phyloP scores from a whole-genome alignment of 2,888 invertebrate genomes.

The Hartigia nigra region DNA sequence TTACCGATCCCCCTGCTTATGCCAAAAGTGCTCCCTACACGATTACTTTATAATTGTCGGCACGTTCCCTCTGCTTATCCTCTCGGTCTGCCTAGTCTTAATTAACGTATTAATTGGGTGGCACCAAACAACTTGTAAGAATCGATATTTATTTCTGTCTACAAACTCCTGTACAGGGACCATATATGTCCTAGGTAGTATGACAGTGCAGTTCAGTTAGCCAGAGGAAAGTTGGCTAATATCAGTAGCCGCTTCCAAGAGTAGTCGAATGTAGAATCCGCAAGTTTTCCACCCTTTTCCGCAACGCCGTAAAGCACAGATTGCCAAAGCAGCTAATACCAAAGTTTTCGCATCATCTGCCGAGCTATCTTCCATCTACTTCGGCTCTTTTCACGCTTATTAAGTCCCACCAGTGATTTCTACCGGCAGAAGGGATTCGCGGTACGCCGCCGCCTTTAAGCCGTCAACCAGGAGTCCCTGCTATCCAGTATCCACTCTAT shows the following conservation, averaged over 20 bases:
- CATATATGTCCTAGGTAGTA: not conserved
- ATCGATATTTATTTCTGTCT: not conserved
- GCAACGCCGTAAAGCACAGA: conserved; percentile 52
- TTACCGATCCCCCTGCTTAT: not conserved
- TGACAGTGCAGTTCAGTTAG: not conserved
- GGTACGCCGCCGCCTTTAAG: conserved; percentile 43
- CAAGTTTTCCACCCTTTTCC: conserved; percentile 6
- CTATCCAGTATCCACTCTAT: not conserved
- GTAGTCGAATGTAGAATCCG: not conserved
- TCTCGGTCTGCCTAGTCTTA: not conserved
- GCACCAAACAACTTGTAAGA: not conserved
- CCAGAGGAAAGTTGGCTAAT: conserved; percentile 1
- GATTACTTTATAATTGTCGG: conserved; percentile 7
- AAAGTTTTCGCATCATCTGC: conserved; percentile 65
- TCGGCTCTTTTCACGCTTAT: conserved; percentile 58
- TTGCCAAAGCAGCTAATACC: conserved; percentile 63
- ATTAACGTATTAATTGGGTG: not conserved
- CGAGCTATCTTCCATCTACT: conserved; percentile 59
- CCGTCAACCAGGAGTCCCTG: conserved; percentile 32
- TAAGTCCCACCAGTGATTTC: conserved; percentile 62
- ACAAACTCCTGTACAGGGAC: not conserved
- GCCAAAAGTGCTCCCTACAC: conserved; percentile 4
- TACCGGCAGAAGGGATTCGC: conserved; percentile 43
- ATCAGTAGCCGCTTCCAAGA: not conserved
- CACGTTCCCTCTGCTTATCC: not conserved